Evolutionary conservation across 2,113 vertebrate genomes (phyloP), one percentile per base, ranked within the genome.

Genomic region (Cyphomyrus plagiostoma): DNA sequence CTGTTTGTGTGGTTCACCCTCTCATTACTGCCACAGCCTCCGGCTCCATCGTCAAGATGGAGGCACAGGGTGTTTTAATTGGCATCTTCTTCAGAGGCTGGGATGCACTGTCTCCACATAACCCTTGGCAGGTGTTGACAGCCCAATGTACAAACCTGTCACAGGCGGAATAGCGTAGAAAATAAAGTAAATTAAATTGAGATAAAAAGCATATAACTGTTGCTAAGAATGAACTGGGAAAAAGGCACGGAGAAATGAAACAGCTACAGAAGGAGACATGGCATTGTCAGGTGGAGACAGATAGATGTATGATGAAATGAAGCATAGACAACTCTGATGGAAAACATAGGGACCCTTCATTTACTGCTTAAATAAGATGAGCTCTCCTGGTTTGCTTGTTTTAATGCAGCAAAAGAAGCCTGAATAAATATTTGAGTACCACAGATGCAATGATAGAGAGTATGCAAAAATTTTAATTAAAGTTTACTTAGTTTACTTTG

Each of bases 81-180:
- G 88, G 88, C 74, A 84, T 35, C 88, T 26, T 26, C 88, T 89
- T 89, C 89, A 84, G 88, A 53, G 82, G 80, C 42, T 48, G 50
- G 19, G 35, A 45, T 35, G 21, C 42, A 19, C 53, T 19, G 52
- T 35, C 42, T 86, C 53, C 80, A 85, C 49, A 82, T 48, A 62
- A 86, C 83, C 82, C 13, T 39, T 86, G 89, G 82, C 89, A 89
- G 89, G 80, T 70, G 82, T 45, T 89, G 89, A 89, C 89, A 89
- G 26, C 39, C 80, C 56, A 39, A 53, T 26, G 52, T 58, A 82
- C 52, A 30, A 56, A 89, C 53, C 62, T 89, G 82, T 89, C 89
- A 66, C 23, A 46, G 53, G 82, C 26, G 21, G 82, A 86, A 86
- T n/a, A 7, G 42, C n/a, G 42, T n/a, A 26, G 45, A 46, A 88